phyloP scores from a whole-genome alignment of 2,888 invertebrate species.

The Colletes collaris region DNA sequence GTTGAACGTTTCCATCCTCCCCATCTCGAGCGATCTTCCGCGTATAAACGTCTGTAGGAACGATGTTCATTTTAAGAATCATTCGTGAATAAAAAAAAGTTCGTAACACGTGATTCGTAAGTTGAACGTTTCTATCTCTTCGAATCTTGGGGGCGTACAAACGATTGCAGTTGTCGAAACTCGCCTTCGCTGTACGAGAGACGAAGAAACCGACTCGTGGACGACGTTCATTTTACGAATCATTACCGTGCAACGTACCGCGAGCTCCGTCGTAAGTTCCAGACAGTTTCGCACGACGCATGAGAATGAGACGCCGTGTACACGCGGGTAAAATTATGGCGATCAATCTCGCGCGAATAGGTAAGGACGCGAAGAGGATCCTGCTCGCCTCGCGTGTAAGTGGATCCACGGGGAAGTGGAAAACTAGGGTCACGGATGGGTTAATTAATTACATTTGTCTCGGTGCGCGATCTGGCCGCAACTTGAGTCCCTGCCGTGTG shows the following conservation, averaged over 20 bases:
- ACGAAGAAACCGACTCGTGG: no score
- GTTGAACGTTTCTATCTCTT: no score
- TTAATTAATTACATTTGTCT: constrained; percentile 59
- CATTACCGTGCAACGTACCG: background rate
- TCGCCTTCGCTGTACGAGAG: no score
- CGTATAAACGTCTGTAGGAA: no score
- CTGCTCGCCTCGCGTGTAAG: background rate
- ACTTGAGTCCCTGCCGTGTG: constrained; percentile 25
- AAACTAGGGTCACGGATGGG: constrained; percentile 50
- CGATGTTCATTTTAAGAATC: no score
- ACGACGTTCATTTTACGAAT: no score
- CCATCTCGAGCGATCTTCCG: no score
- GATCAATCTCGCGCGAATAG: constrained; percentile 47
- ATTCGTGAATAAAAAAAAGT: no score
- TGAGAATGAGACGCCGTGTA: constrained; percentile 17
- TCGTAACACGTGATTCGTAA: no score
- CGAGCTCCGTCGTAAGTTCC: constrained; percentile 3
- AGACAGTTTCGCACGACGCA: constrained; percentile 14
- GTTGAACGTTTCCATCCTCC: no score
- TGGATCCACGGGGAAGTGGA: constrained; percentile 14
- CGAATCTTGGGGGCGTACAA: no score
- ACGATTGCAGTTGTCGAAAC: no score
- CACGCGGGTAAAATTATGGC: constrained; percentile 37
- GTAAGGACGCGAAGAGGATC: constrained; percentile 1
- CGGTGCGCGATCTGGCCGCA: constrained; percentile 28